Conservation (phyloP, 2,113 vertebrate genomes). For the Nycticebus coucang region DNA sequence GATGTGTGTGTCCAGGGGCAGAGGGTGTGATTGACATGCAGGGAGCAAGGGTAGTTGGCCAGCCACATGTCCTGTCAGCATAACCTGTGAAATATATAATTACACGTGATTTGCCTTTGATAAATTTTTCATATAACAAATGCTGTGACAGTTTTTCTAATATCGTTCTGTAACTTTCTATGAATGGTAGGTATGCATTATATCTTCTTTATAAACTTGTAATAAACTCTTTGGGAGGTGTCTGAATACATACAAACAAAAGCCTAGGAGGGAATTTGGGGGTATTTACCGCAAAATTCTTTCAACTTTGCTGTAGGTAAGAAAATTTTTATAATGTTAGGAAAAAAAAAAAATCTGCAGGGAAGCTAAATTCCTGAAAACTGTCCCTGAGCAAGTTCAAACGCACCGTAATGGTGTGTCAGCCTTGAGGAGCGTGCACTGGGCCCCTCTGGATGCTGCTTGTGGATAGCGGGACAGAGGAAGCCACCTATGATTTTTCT, state of each 20-base stretch:
- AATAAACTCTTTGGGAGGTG: not conserved
- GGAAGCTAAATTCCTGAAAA: not conserved
- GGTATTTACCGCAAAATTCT: not conserved
- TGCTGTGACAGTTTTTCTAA: not conserved
- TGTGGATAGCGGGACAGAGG: not conserved
- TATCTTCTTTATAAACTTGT: not conserved
- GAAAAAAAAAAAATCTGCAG: not conserved
- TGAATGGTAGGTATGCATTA: not conserved
- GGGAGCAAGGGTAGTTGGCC: not conserved
- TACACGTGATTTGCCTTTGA: not conserved
- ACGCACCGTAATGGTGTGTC: not conserved
- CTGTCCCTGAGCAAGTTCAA: not conserved
- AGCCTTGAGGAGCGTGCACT: fast-evolving
- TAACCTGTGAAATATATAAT: not conserved
- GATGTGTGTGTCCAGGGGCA: not conserved
- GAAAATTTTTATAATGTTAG: not conserved
- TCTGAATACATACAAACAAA: not conserved
- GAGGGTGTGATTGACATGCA: not conserved
- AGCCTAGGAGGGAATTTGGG: not conserved
- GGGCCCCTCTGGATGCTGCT: not conserved
- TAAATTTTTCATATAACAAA: constrained; percentile 6
- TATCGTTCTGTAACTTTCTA: not conserved
- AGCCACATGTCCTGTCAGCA: not conserved
- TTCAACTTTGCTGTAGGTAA: not conserved
- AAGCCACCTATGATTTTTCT: not conserved